Evolutionary conservation across 2,888 invertebrate species (phyloP).

Genomic region (Sympetrum striolatum): DNA sequence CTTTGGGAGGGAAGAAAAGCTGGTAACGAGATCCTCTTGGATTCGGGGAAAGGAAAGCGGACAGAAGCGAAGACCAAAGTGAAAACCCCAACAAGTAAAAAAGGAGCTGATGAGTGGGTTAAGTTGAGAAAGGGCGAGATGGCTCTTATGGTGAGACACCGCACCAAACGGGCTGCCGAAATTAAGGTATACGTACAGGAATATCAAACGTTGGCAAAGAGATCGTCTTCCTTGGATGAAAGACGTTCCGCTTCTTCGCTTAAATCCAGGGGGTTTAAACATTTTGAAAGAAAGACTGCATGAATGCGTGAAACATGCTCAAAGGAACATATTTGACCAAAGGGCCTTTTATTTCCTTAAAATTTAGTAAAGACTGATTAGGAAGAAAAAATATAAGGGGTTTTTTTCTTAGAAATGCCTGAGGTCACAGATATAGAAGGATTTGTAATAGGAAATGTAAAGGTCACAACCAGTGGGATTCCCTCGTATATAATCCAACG

Average conservation of each 20-base stretch:
- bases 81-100: neutral
- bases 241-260: no score
- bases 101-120: neutral
- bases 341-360: no score
- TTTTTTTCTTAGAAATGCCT: no score
- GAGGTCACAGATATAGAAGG: no score
- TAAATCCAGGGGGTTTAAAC: no score
- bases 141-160: neutral
- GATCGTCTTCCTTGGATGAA: no score
- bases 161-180: neutral
- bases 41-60: neutral
- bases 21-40: neutral
- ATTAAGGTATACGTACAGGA: neutral
- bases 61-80: neutral
- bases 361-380: no score
- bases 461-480: neutral
- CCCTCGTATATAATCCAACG: no score
- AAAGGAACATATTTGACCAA: no score
- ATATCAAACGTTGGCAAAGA: neutral
- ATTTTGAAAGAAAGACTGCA: no score
- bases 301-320: no score
- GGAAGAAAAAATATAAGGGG: no score
- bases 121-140: neutral
- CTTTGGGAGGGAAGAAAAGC: neutral
- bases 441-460: neutral